Base-by-base conservation (phyloP, 30 jellyfish, hydroid and myxozoan genomes). In the Hydractinia symbiolongicarpus region DNA sequence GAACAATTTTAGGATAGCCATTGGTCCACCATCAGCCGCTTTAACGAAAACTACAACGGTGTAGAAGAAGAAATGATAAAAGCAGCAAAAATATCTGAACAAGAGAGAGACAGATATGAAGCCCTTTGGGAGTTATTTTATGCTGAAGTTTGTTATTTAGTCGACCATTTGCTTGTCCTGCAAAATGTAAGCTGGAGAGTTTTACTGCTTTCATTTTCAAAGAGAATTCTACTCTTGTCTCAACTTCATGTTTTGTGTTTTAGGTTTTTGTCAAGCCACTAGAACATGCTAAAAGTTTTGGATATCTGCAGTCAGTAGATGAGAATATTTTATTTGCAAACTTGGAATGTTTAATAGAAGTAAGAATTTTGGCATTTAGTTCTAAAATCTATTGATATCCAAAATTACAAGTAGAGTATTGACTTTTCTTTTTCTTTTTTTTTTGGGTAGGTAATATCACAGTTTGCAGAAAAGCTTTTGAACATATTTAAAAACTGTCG, bases 121-220 rank as follows among this genome's bases (percentile, higher is more conserved):
- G 97, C 97, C 4, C 30, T 90, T 4, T 90, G 97, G 97, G 97
- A 90, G 67, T 79, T 90, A 4, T 90, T 90, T 73, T 83, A 84
- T 81, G 93, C 97, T 40, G 97, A 90, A 90, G 92, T 90, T 17
- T 72, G 82, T 1, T 90, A 90, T 75, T 76, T 90, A 10, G 67
- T 84, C 19, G 95, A 90, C 76, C 95, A 90, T 57, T 74, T 90
- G 13, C 74, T 82, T 4, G 97, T 90, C 53, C 54, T 90, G 16
- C 86, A 90, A 61, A 89, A 90, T 82, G 97, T 82, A 81, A 58
- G 90, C 54, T 9, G 8, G 81, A 20, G 15, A 19, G 82, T 40
- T 49, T 68, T 17, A 11, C 21, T 30, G 44, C 2, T 30, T 30
- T 30, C 2, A 30, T 30, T 30, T 30, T 2, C 2, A 30, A 30